Evolutionary conservation across 2,797 vertebrate genomes (phyloP).

Genomic region (Leucoraja ocellata): DNA sequence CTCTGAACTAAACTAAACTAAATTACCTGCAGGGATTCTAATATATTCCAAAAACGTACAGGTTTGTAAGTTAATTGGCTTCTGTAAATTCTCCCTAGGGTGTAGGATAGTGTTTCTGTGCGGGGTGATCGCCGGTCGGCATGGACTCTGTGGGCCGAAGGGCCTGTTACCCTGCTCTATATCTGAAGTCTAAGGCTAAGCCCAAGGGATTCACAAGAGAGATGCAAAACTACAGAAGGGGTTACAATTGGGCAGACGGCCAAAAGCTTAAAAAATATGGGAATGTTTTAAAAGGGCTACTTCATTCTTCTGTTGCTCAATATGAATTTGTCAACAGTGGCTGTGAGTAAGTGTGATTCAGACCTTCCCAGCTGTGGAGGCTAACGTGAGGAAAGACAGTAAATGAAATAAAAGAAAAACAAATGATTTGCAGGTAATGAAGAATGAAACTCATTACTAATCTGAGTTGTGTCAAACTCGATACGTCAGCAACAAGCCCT

Average conservation of each 20-base stretch:
- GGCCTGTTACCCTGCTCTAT: too few species aligned
- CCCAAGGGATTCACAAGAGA: too few species aligned
- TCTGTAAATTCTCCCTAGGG: too few species aligned
- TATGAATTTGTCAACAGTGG: neutral
- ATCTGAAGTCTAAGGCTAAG: neutral
- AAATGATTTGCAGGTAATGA: neutral
- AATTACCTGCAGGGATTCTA: too few species aligned
- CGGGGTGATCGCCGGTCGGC: too few species aligned
- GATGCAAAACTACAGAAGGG: too few species aligned
- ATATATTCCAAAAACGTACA: too few species aligned
- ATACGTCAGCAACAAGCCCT: neutral
- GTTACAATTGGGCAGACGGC: neutral
- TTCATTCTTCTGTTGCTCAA: neutral
- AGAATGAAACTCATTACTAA: neutral
- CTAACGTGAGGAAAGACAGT: neutral
- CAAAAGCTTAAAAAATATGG: neutral
- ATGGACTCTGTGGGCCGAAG: too few species aligned
- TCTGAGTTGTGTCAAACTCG: neutral
- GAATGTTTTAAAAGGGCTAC: neutral
- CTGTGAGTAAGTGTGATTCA: neutral
- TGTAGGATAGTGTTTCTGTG: too few species aligned
- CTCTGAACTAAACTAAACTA: too few species aligned
- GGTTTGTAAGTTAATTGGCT: too few species aligned
- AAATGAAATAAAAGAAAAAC: neutral
- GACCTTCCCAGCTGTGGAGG: neutral